Evolutionary conservation across 2,797 vertebrate genomes (phyloP).

Genomic region (Odontamblyopus rebecca): DNA sequence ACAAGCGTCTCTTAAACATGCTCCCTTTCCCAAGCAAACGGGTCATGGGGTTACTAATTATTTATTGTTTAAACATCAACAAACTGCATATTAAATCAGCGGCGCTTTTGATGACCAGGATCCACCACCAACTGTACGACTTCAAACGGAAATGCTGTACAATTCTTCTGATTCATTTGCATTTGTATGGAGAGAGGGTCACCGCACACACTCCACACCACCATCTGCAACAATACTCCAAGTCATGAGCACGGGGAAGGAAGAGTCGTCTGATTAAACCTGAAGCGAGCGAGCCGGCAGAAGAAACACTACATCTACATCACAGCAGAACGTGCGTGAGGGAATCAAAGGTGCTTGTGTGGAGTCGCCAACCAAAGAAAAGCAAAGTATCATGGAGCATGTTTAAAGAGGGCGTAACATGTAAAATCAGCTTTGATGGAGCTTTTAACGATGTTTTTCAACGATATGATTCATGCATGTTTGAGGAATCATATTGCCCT

Average conservation of each 20-base stretch:
- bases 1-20: slow-evolving; percentile 69
- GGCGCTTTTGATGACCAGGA: slow-evolving; percentile 68
- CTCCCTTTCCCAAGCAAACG: slow-evolving; percentile 70
- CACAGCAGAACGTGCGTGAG: slow-evolving; percentile 32
- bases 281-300: not conserved
- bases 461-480: too few species aligned
- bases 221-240: slow-evolving; percentile 41
- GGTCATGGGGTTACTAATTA: slow-evolving; percentile 76
- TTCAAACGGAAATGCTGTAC: slow-evolving; percentile 63
- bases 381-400: slow-evolving; percentile 27
- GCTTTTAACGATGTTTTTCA: too few species aligned
- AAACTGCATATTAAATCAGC: slow-evolving; percentile 71
- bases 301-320: not conserved
- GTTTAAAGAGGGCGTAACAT: too few species aligned
- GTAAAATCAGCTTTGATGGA: too few species aligned
- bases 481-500: too few species aligned
- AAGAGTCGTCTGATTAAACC: slow-evolving; percentile 39
- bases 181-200: slow-evolving; percentile 50
- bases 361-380: not conserved
- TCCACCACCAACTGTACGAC: slow-evolving; percentile 49
- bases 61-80: slow-evolving; percentile 76
- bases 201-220: slow-evolving; percentile 19
- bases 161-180: slow-evolving; percentile 55
- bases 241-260: slow-evolving; percentile 15
- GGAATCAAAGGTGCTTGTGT: slow-evolving; percentile 14